Evolutionary conservation across 1,140 invertebrate species (phyloP), one percentile per base, ranked within the genome.

Genomic region (Amphibalanus amphitrite): DNA sequence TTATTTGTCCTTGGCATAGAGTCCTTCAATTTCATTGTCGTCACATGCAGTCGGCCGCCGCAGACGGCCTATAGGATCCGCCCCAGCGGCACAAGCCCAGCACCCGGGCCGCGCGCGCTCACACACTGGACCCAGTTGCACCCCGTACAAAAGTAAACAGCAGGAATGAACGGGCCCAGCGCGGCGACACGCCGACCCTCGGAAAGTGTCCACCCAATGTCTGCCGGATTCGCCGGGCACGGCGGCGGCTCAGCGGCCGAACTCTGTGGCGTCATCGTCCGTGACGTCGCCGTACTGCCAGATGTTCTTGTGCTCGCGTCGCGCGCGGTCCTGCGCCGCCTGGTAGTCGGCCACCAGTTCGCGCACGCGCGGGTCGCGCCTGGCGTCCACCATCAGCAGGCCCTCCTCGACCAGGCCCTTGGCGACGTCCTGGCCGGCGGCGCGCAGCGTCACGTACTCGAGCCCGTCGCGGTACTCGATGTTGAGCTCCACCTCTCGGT

Each of bases 211-310:
- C 38, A 38, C 38, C 38, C 38, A 6, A 6, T 17, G 38, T 17
- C 38, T 6, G 38, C 38, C 38, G 38, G 38, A n/a, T n/a, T 38
- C 38, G 38, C 38, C 38, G 38, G 6, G 6, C 38, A 17, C 38
- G 38, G 38, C 38, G 64, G 64, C 64, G 20, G 20, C 23, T 25
- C n/a, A 65, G 64, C 64, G 64, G 4, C 89, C 90, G 82, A 93
- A 93, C 81, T 95, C 92, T 74, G 88, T 87, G n/a, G 91, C 90
- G 81, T 97, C 93, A 77, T 97, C 95, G 75, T 93, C 93, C 71
- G 90, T 92, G 78, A 97, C 92, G 79, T 98, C 95, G 26, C 95
- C 95, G 79, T 98, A 97, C 76, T 90, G 86, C 95, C 95, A 98
- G 74, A 98, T 89, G 78, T 90, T 91, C 71, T 87, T 81, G 80